Evolutionary conservation across 1,140 invertebrate species (phyloP), one percentile per base, ranked within the genome.

Genomic region (Ephestia elutella): DNA sequence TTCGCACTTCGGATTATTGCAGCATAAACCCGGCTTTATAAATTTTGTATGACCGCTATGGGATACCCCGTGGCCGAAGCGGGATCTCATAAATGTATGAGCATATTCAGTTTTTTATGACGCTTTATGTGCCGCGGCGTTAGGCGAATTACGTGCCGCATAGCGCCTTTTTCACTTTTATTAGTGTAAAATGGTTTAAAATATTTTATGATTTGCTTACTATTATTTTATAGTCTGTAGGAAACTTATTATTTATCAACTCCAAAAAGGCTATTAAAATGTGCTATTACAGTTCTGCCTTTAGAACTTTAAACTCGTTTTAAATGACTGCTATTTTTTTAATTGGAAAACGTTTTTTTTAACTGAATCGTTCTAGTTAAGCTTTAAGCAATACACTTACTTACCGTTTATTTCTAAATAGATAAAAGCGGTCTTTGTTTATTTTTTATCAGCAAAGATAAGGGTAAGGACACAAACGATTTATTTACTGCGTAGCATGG

Each of bases 41-140:
- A 20, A 53, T 53, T 53, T 53, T 53, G 50, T 53, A 53, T 53
- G 50, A 25, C 50, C 20, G 28, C 18, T 53, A 21, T 53, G 19
- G 21, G 19, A 53, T 53, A 53, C 50, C 19, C 50, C 18, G 2
- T 59, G 49, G 38, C 53, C 60, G 20, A 54, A 67, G 61, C 53
- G 60, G 32, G 65, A 65, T 61, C 57, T 71, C 69, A 70, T 65
- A 66, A 71, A 73, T 74, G 68, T 70, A 66, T 61, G 65, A 69
- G 59, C 59, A 59, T 70, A 75, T 74, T 70, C 70, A 63, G 59
- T 72, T 73, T 75, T 70, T 73, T 68, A 78, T 68, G 68, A 65
- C 55, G 64, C 71, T 66, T 69, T 75, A 77, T 67, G 71, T 50
- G 20, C 38, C n/a, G 32, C 8, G 38, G 5, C 7, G n/a, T 44